These are phyloP conservation scores for Chironomus tentans DNA, from an alignment of 2,888 invertebrate genomes.

Conservation along the genomic window DNA sequence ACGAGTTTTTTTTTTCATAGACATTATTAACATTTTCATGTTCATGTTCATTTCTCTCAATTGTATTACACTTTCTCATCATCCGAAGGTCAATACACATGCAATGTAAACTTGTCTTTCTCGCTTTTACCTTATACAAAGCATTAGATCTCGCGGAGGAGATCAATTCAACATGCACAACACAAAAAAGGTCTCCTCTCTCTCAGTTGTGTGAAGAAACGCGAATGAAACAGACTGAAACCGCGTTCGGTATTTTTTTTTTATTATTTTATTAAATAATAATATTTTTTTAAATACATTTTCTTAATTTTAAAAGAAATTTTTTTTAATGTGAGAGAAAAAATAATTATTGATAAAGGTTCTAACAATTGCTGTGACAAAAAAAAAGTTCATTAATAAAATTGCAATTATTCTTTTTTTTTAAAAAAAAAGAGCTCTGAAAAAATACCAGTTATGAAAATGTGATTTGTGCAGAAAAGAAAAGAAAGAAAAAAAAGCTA, in stretches of 20 bases:
- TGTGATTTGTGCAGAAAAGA: constrained; percentile 20
- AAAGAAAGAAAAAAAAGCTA: constrained; percentile 2
- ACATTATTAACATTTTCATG: background rate
- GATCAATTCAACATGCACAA: background rate
- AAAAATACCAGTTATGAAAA: constrained; percentile 24
- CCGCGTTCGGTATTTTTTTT: constrained; percentile 4
- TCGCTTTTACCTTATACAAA: background rate
- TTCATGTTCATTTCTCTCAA: background rate
- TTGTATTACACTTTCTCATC: background rate
- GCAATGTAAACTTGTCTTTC: constrained; percentile 2
- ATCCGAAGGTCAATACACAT: constrained; percentile 10
- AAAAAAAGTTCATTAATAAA: background rate
- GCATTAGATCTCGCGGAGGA: background rate
- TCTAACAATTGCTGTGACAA: background rate
- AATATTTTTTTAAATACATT: background rate
- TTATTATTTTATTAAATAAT: background rate
- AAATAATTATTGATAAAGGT: background rate
- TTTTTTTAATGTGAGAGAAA: background rate
- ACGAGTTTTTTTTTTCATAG: constrained; percentile 1
- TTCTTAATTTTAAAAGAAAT: background rate
- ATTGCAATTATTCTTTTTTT: background rate
- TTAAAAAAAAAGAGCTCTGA: background rate
- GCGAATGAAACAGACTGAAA: constrained; percentile 22
- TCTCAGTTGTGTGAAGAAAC: constrained; percentile 22
- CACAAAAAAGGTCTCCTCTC: background rate